phyloP scores from a whole-genome alignment of 2,888 invertebrate genomes.

The Megaustenia siamemsis region DNA sequence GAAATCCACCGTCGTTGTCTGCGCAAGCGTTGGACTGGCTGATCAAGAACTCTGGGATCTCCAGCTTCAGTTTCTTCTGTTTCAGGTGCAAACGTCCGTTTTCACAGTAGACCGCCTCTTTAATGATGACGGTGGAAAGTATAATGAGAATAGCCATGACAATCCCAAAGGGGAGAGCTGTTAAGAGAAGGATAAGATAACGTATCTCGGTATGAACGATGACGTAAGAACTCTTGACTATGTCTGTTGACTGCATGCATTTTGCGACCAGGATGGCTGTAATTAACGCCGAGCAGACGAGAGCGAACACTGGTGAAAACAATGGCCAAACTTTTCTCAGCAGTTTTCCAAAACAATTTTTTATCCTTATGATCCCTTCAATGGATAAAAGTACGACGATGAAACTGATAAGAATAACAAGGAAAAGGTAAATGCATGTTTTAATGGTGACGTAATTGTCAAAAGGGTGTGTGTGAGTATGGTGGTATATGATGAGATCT shows the following conservation, averaged over 20 bases:
- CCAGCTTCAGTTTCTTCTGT: slow-evolving; percentile 44
- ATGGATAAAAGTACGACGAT: slow-evolving; percentile 41
- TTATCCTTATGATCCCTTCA: slow-evolving; percentile 48
- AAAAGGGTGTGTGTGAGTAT: slow-evolving; percentile 52
- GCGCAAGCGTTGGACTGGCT: slow-evolving; percentile 54
- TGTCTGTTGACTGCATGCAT: not conserved
- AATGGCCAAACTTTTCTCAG: slow-evolving; percentile 55
- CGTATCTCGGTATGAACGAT: slow-evolving; percentile 4
- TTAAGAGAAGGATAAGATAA: slow-evolving; percentile 1
- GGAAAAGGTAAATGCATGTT: slow-evolving; percentile 66
- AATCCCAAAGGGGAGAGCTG: slow-evolving; percentile 39
- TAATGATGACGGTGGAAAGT: not conserved
- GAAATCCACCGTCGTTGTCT: slow-evolving; percentile 38
- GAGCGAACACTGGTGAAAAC: slow-evolving; percentile 31
- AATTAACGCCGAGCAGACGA: slow-evolving; percentile 20
- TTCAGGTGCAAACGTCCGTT: slow-evolving; percentile 45
- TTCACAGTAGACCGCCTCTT: slow-evolving; percentile 41
- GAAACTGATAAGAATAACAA: slow-evolving; percentile 54
- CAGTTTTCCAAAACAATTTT: slow-evolving; percentile 44
- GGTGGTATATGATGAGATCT: slow-evolving; percentile 63
- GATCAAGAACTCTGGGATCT: slow-evolving; percentile 58
- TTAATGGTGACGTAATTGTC: slow-evolving; percentile 63
- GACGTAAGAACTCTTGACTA: not conserved
- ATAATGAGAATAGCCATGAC: slow-evolving; percentile 39
- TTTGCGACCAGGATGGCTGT: slow-evolving; percentile 9